A percentile compares a stretch with the other conserved stretches of the same genome.
These are phyloP conservation scores for Drosophila nannoptera DNA, from an alignment of 1,140 invertebrate species.

Conservation along the genomic window DNA sequence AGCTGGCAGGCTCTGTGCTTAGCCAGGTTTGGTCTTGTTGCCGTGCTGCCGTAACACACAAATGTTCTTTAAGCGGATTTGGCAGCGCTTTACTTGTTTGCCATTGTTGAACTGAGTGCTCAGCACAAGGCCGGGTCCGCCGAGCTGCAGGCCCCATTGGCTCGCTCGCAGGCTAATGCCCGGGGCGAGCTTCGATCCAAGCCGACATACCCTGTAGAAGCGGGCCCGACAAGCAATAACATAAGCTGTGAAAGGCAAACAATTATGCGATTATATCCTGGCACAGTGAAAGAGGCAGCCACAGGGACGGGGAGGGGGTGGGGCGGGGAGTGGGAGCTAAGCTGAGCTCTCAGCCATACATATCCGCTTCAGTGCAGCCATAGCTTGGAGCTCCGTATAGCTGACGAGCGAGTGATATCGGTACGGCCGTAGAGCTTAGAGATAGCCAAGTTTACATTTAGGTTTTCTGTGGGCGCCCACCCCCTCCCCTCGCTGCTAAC, in stretches of 20 bases:
- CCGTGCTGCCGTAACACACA: conserved; percentile 62
- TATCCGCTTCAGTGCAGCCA: not conserved
- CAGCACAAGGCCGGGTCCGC: conserved; percentile 52
- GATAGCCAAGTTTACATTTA: not conserved
- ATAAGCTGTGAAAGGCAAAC: conserved; percentile 7
- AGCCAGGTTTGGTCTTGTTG: conserved; percentile 44
- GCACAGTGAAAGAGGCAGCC: not conserved
- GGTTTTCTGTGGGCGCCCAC: not conserved
- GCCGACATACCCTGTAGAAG: conserved; percentile 18
- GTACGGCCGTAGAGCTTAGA: not conserved
- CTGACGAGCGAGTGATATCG: not conserved
- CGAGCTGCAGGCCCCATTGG: conserved; percentile 18
- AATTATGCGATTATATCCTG: not conserved
- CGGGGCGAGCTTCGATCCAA: not conserved
- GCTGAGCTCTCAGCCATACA: not conserved
- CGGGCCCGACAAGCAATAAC: not conserved
- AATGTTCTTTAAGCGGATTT: conserved; percentile 77
- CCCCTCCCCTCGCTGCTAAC: not conserved
- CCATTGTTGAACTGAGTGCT: conserved; percentile 76
- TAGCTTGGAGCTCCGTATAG: not conserved
- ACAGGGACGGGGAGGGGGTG: not conserved
- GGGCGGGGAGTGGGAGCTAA: not conserved
- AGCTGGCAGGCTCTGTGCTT: conserved; percentile 44
- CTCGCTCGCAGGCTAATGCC: conserved; percentile 21
- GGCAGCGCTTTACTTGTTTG: conserved; percentile 72